Percentiles rank a stretch among this genome's conserved stretches.
These are phyloP conservation scores for Acrocephalus kingi DNA, from an alignment of 2,113 vertebrate genomes.

Conservation along the genomic window DNA sequence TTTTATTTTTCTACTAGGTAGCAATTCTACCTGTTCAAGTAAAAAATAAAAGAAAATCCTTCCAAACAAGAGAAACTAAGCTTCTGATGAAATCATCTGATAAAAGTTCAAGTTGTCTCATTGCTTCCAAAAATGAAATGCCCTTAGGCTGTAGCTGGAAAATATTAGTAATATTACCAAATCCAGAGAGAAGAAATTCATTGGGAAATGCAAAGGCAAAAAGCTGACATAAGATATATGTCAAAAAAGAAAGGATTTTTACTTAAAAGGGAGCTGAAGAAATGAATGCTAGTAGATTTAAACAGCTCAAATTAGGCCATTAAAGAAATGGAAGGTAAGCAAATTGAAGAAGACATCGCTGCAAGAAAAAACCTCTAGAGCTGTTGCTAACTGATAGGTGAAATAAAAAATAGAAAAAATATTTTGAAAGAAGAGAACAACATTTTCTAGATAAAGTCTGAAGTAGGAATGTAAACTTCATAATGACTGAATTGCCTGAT, in stretches of 20 bases:
- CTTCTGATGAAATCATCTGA: background rate
- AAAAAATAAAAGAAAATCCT: background rate
- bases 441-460: background rate
- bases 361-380: background rate
- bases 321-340: background rate
- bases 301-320: background rate
- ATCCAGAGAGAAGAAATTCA: background rate
- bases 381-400: background rate
- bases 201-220: background rate
- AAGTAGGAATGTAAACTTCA: background rate
- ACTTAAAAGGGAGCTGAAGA: background rate
- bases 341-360: background rate
- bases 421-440: background rate
- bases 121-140: background rate
- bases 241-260: background rate
- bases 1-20: background rate
- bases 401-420: background rate
- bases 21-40: background rate
- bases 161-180: background rate
- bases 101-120: background rate
- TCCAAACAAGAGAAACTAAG: background rate
- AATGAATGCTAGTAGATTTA: background rate
- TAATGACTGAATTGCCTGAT: background rate
- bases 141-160: background rate
- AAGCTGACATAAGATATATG: background rate